Conservation (phyloP, 2,888 invertebrate genomes). For the Phaonia tiefii region DNA sequence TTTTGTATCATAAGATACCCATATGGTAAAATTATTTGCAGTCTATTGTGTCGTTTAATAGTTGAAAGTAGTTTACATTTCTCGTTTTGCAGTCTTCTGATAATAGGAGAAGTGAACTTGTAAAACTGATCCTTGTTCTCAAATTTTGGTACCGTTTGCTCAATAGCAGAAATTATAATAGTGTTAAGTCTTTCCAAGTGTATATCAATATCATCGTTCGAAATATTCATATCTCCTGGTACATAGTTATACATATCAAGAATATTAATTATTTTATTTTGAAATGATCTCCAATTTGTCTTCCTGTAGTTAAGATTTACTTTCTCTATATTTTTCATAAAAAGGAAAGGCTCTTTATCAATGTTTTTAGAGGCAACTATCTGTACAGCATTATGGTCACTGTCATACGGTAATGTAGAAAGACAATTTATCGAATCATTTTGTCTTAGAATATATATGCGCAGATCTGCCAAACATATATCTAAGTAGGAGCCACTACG, state of each 20-base stretch:
- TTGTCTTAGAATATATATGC: constrained; percentile 1
- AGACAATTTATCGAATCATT: constrained; percentile 16
- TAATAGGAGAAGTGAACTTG: neutral
- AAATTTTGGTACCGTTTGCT: neutral
- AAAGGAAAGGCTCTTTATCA: neutral
- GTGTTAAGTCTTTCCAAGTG: neutral
- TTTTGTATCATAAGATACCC: too few relatives aligned
- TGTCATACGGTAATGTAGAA: neutral
- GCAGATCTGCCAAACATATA: constrained; percentile 9
- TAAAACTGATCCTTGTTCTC: neutral
- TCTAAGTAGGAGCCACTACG: constrained; percentile 14
- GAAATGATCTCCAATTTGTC: neutral
- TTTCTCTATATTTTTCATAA: neutral
- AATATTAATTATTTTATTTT: neutral
- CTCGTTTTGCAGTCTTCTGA: neutral
- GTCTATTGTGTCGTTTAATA: constrained; percentile 5
- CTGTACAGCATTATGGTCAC: constrained; percentile 15
- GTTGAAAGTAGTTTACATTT: neutral
- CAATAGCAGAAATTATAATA: neutral
- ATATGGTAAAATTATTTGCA: neutral
- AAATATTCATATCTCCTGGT: neutral
- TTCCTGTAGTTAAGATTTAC: neutral
- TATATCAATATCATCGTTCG: neutral
- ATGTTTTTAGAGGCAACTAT: neutral
- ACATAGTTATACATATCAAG: neutral